Evolutionary conservation across 2,113 vertebrate species (phyloP), one percentile per base, ranked within the genome.

Genomic region (Misgurnus mizolepis): DNA sequence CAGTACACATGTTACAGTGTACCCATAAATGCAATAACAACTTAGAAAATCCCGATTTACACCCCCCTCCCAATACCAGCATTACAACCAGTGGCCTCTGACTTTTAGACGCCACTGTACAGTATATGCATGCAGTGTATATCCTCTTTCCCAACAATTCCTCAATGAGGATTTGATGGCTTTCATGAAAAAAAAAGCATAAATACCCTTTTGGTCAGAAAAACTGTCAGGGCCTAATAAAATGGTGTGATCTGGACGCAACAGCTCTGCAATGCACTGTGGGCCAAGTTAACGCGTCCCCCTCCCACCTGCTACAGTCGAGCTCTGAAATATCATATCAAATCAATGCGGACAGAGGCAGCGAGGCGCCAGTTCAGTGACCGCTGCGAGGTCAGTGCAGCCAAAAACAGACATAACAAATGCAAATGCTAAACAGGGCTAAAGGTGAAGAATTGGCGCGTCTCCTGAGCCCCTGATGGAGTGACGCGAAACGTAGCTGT

Each of bases 281-380:
- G 65, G 60, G 68, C 71, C 56, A 22, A 4, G 50, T 47, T 18
- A 15, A 34, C 60, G 6, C 76, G 75, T 84, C 76, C 65, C 80
- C 67, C 43, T 62, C 77, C 80, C 49, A 53, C 34, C 70, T 67
- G 68, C 41, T 78, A 39, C 71, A 78, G 66, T 71, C 80, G 49
- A 71, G 81, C 82, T 83, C 78, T 85, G 83, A 87, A 87, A 87
- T 84, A 85, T 84, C 86, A 87, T 83, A 85, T 82, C 79, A 87
- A 87, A 87, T 87, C 86, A 85, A 87, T 87, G 84, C 72, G 67
- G 77, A 79, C 77, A 68, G 77, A 82, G 83, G 74, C 78, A 77
- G 76, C 14, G 67, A 82, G 86, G 86, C 86, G 86, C 83, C 85
- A 83, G 69, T 40, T 45, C 40, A 11, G n/a, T 17, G 65, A 77